Evolutionary conservation across 2,888 invertebrate species (phyloP).

Genomic region (Lypha dubia): DNA sequence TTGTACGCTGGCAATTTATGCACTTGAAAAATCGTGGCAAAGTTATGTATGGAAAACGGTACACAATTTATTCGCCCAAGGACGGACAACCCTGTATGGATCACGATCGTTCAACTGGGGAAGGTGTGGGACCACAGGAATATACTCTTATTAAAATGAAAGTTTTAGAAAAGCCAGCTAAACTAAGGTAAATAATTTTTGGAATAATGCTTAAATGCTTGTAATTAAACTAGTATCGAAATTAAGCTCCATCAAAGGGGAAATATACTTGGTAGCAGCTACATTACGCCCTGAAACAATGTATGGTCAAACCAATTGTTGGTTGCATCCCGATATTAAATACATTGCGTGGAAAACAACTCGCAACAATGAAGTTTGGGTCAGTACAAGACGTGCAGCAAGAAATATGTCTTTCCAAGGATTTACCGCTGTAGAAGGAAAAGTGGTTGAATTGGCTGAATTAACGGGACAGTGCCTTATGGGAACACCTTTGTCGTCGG

Average conservation of each 20-base stretch:
- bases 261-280: slow-evolving; percentile 91
- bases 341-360: slow-evolving; percentile 93
- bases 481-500: slow-evolving; percentile 92
- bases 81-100: slow-evolving; percentile 99
- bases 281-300: slow-evolving; percentile 99
- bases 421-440: slow-evolving; percentile 91
- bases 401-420: slow-evolving; percentile 98
- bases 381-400: slow-evolving; percentile 94
- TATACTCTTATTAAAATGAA: slow-evolving; percentile 98
- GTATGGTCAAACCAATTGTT: slow-evolving; percentile 99
- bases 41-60: slow-evolving; percentile 97
- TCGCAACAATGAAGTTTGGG: slow-evolving; percentile 89
- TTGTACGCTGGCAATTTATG: slow-evolving; percentile 98
- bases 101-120: slow-evolving; percentile 97
- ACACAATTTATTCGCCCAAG: slow-evolving; percentile 97
- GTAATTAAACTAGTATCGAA: background rate
- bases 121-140: slow-evolving; percentile 99
- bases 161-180: slow-evolving; percentile 85
- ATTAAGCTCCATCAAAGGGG: slow-evolving; percentile 76
- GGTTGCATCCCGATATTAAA: slow-evolving; percentile 97
- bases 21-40: slow-evolving; percentile 93
- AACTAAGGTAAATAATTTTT: slow-evolving; percentile 86
- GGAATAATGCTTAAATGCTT: background rate
- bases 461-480: slow-evolving; percentile 90
- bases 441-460: slow-evolving; percentile 88